Percentiles rank a stretch among this genome's conserved stretches.
Conservation (phyloP, 2,888 invertebrate genomes). For the Leucophenga maculata region DNA sequence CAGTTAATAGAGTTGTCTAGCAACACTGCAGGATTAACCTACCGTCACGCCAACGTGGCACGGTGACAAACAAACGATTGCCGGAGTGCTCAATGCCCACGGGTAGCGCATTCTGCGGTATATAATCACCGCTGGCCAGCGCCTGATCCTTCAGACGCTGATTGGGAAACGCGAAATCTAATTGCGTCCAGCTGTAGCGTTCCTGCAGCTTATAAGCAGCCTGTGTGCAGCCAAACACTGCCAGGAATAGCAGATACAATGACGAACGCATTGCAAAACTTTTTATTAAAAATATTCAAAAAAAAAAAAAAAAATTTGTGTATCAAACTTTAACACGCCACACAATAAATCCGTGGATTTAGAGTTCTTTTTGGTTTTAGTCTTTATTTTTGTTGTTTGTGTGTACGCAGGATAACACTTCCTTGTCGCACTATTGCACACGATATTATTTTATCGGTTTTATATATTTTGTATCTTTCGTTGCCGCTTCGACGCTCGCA, state of each 20-base stretch:
- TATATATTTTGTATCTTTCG: neutral
- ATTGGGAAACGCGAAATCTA: slow-evolving; percentile 85
- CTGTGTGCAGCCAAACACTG: slow-evolving; percentile 28
- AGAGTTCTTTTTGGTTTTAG: neutral
- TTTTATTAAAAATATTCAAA: no score
- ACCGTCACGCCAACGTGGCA: slow-evolving; percentile 88
- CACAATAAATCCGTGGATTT: neutral
- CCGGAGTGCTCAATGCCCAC: slow-evolving; percentile 87
- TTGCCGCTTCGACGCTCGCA: slow-evolving; percentile 45
- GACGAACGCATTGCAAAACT: slow-evolving; percentile 30
- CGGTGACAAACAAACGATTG: slow-evolving; percentile 86
- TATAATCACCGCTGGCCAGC: slow-evolving; percentile 77
- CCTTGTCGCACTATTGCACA: no score
- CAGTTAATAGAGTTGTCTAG: no score
- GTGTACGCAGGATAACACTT: no score
- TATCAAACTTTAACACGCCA: neutral
- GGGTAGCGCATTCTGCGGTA: slow-evolving; percentile 85
- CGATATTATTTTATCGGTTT: neutral
- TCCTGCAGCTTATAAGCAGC: slow-evolving; percentile 77
- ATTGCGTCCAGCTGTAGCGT: slow-evolving; percentile 81
- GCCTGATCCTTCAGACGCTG: slow-evolving; percentile 77
- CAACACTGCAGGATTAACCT: no score
- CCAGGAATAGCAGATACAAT: slow-evolving; percentile 22
- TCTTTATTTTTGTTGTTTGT: neutral
- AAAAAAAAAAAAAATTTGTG: slow-evolving; percentile 1